phyloP scores from a whole-genome alignment of 2,888 invertebrate genomes.

The Hermaeophaga mercurialis region DNA sequence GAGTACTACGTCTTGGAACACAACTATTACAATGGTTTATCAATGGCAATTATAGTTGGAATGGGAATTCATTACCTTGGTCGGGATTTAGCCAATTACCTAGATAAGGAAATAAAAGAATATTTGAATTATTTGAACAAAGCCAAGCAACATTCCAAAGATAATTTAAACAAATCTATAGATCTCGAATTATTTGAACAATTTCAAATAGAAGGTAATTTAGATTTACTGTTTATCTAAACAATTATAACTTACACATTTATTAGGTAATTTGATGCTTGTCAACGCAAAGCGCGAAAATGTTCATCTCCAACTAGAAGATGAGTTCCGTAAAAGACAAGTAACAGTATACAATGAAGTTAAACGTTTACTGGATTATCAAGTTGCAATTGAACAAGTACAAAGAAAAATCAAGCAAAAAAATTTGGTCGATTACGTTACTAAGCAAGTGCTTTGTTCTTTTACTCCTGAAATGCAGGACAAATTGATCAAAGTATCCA shows the following conservation, averaged over 20 bases:
- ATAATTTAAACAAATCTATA: conserved; percentile 63
- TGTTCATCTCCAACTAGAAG: conserved; percentile 89
- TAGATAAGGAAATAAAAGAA: conserved; percentile 75
- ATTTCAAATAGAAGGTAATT: conserved; percentile 60
- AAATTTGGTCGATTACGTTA: conserved; percentile 92
- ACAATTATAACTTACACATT: background rate
- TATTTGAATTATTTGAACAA: conserved; percentile 58
- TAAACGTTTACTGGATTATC: conserved; percentile 86
- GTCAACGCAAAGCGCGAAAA: conserved; percentile 89
- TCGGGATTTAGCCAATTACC: conserved; percentile 64
- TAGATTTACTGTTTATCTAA: background rate
- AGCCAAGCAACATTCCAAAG: conserved; percentile 52
- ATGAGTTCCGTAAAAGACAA: conserved; percentile 76
- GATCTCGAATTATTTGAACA: conserved; percentile 72
- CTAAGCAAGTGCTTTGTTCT: conserved; percentile 40
- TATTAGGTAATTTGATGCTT: conserved; percentile 60
- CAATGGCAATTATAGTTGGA: conserved; percentile 67
- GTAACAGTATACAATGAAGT: conserved; percentile 67
- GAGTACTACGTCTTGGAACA: conserved; percentile 94
- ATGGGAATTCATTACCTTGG: conserved; percentile 72
- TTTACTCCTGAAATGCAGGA: conserved; percentile 45
- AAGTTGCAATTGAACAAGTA: conserved; percentile 79
- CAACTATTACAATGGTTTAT: conserved; percentile 81
- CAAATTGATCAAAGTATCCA: conserved; percentile 38
- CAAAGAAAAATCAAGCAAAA: conserved; percentile 85